Evolutionary conservation across 2,113 vertebrate species (phyloP).

Genomic region (Acanthochromis polyacanthus): DNA sequence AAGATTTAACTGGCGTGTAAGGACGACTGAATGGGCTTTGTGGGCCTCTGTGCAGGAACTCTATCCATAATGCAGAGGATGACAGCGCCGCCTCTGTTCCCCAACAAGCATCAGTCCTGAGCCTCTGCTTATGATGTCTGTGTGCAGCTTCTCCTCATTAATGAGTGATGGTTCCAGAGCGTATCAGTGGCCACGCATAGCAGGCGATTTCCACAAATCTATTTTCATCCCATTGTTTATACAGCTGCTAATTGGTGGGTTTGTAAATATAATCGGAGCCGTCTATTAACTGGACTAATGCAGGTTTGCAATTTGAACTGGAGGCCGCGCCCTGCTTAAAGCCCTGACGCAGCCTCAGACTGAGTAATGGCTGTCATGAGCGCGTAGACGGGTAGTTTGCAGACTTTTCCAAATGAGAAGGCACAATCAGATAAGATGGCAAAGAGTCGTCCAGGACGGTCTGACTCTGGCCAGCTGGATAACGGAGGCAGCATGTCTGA

Average conservation of each 20-base stretch:
- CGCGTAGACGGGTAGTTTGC: slow-evolving; percentile 62
- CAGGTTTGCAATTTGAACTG: slow-evolving; percentile 53
- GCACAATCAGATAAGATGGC: slow-evolving; percentile 51
- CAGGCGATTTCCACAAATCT: slow-evolving; percentile 38
- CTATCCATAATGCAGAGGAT: slow-evolving; percentile 82
- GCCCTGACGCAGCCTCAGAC: slow-evolving; percentile 55
- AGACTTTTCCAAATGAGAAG: slow-evolving; percentile 70
- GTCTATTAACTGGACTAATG: slow-evolving; percentile 34
- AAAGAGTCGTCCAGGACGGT: slow-evolving; percentile 3
- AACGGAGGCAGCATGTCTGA: slow-evolving; percentile 19
- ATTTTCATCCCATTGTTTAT: slow-evolving; percentile 31
- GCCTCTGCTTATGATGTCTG: slow-evolving; percentile 67
- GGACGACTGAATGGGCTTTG: slow-evolving; percentile 75
- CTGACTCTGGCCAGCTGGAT: neutral
- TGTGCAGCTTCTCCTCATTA: slow-evolving; percentile 59
- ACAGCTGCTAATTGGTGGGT: slow-evolving; percentile 3
- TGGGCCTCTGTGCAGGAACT: slow-evolving; percentile 69
- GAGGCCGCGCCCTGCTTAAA: slow-evolving; percentile 56
- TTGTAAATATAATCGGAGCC: slow-evolving; percentile 12
- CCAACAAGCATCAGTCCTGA: slow-evolving; percentile 63
- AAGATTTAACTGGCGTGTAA: slow-evolving; percentile 78
- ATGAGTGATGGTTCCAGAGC: slow-evolving; percentile 59
- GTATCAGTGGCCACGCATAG: slow-evolving; percentile 43
- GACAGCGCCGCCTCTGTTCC: slow-evolving; percentile 71
- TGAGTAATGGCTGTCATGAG: slow-evolving; percentile 51